Evolutionary conservation across 2,888 invertebrate genomes (phyloP), one percentile per base, ranked within the genome.

Genomic region (Netelia melanura): DNA sequence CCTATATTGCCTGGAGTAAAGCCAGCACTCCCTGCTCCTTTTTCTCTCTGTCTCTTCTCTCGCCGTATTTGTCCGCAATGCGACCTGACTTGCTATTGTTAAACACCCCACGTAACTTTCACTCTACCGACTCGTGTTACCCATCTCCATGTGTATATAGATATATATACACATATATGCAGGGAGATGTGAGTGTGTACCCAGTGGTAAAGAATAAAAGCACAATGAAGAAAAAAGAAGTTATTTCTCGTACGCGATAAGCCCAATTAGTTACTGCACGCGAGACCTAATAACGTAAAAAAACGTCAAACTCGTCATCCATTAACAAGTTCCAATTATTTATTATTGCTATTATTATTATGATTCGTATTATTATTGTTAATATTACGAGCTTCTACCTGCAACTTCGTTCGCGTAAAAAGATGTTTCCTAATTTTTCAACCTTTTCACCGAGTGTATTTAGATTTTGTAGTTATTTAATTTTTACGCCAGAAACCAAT

Each of bases 81-180:
- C 88, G 86, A 86, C 86, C 87, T 86, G 83, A 74, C 76, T 74
- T 80, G 77, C 83, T 75, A 86, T 88, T 86, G 87, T 86, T 74
- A 80, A 62, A 81, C 84, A 80, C 76, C 84, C 81, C 79, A 84
- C 76, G 82, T 84, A 85, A 85, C 81, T 84, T 81, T 84, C 70
- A 72, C 80, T 78, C 78, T 54, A 61, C n/a, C 38, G 43, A 62
- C 70, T 84, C 61, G 38, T 77, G 70, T 67, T 78, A 54, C 30
- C 11, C 78, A 11, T 44, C 68, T 78, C 65, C 52, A 38, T 58
- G 76, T 78, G 38, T 74, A 78, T 70, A 17, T 54, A 25, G 14
- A 44, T 11, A 23, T 43, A 56, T 25, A 56, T 17, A 44, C 56
- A 11, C 30, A 5, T 9, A 52, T 17, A 23, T 43, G 38, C 14